Evolutionary conservation across 1,140 invertebrate species (phyloP).

Genomic region (Atopsyche davidsoni): DNA sequence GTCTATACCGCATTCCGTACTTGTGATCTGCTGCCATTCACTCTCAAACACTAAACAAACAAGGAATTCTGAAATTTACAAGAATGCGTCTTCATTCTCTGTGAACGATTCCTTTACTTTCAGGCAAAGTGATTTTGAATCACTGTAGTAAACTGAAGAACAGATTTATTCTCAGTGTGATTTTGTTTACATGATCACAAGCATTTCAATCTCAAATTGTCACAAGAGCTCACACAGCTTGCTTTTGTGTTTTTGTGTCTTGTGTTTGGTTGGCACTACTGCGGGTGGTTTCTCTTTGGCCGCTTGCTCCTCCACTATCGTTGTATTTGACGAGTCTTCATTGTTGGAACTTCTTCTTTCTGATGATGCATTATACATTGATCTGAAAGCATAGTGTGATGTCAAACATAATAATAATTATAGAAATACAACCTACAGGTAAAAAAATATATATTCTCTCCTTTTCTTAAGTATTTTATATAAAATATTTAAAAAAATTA

Average conservation of each 20-base stretch:
- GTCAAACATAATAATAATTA: background rate
- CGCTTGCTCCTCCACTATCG: constrained; percentile 23
- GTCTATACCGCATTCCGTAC: no score
- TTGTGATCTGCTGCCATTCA: no score
- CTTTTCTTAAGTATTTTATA: no score
- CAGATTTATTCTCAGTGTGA: no score
- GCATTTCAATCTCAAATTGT: constrained; percentile 30
- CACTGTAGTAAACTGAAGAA: no score
- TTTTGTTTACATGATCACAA: constrained; percentile 27
- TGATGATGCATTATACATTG: constrained; percentile 22
- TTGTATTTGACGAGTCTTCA: constrained; percentile 24
- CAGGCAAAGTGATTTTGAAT: no score
- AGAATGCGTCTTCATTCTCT: no score
- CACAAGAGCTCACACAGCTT: constrained; percentile 30
- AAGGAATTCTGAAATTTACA: no score
- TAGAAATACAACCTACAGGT: background rate
- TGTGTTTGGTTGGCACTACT: constrained; percentile 15
- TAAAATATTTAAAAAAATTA: constrained; percentile 1
- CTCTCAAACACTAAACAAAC: no score
- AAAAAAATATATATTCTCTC: no score
- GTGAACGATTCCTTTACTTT: no score
- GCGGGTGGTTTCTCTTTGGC: constrained; percentile 20
- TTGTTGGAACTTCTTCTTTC: constrained; percentile 28
- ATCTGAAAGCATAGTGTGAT: constrained; percentile 17
- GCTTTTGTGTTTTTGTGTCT: constrained; percentile 28